These are phyloP conservation scores for Coluber constrictor DNA, from an alignment of 2,797 vertebrate genomes.

Conservation along the genomic window DNA sequence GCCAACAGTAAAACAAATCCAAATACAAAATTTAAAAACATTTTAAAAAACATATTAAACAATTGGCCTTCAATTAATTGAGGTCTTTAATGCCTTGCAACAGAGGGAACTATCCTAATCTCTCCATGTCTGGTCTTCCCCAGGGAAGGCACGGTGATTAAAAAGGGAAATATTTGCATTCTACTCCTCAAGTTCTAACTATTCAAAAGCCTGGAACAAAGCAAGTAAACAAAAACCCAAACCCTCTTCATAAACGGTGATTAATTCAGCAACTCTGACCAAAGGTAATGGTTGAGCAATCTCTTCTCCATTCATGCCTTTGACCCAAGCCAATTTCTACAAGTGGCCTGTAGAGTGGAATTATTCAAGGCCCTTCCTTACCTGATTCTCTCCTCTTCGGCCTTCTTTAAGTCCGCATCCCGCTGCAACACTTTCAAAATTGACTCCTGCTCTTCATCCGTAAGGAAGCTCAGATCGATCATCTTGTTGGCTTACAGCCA, in stretches of 20 bases:
- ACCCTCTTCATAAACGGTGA: background rate
- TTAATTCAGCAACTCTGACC: background rate
- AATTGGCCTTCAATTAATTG: too few species aligned
- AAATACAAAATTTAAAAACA: too few species aligned
- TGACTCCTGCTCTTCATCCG: constrained; percentile 85
- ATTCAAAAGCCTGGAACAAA: background rate
- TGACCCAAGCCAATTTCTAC: background rate
- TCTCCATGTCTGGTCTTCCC: background rate
- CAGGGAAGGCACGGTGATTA: background rate
- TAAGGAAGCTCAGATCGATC: constrained; percentile 92
- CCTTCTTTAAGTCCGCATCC: constrained; percentile 85
- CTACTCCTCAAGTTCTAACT: background rate
- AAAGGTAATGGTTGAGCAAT: background rate
- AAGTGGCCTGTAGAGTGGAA: accelerated
- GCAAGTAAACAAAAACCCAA: background rate
- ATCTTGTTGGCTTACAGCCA: constrained; percentile 64
- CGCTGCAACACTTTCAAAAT: constrained; percentile 86
- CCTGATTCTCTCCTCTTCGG: constrained; percentile 85
- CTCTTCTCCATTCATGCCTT: background rate
- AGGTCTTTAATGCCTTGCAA: background rate
- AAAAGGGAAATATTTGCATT: background rate
- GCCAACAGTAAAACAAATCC: too few species aligned
- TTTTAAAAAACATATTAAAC: too few species aligned
- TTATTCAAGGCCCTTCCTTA: constrained; percentile 68
- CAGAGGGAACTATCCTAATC: background rate